Conservation (phyloP, 1,140 invertebrate genomes). For the Arion vulgaris region DNA sequence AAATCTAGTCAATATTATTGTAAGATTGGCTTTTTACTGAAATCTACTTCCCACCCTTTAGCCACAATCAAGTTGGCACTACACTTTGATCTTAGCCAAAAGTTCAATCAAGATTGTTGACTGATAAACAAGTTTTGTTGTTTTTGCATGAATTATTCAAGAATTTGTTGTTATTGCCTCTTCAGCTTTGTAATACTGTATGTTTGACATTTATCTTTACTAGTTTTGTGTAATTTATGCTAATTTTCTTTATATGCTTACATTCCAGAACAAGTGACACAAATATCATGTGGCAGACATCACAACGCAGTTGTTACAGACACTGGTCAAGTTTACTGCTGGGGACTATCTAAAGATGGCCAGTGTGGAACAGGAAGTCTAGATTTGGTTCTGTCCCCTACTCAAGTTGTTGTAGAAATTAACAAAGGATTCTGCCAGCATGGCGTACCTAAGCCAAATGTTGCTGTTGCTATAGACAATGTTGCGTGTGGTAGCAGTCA, state of each 20-base stretch:
- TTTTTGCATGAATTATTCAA: no score
- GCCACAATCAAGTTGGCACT: no score
- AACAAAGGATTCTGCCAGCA: constrained; percentile 55
- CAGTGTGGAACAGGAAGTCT: constrained; percentile 63
- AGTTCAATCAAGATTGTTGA: no score
- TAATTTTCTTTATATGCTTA: constrained; percentile 32
- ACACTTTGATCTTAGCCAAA: no score
- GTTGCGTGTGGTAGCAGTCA: constrained; percentile 86
- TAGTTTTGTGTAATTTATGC: no score
- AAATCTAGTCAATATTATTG: no score
- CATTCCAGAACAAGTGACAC: constrained; percentile 52
- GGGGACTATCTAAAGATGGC: constrained; percentile 63
- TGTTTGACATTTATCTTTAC: no score
- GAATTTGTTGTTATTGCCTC: no score
- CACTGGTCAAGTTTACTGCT: constrained; percentile 62
- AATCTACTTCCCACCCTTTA: no score
- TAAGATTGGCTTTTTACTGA: no score
- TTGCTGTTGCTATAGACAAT: constrained; percentile 60
- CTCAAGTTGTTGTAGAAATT: constrained; percentile 46
- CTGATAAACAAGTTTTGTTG: no score
- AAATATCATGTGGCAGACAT: constrained; percentile 62
- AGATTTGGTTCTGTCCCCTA: constrained; percentile 53
- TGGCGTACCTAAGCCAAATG: constrained; percentile 47
- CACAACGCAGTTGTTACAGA: constrained; percentile 65
- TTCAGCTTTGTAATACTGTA: no score